phyloP scores from a whole-genome alignment of 2,113 vertebrate species.

The Limanda limanda region DNA sequence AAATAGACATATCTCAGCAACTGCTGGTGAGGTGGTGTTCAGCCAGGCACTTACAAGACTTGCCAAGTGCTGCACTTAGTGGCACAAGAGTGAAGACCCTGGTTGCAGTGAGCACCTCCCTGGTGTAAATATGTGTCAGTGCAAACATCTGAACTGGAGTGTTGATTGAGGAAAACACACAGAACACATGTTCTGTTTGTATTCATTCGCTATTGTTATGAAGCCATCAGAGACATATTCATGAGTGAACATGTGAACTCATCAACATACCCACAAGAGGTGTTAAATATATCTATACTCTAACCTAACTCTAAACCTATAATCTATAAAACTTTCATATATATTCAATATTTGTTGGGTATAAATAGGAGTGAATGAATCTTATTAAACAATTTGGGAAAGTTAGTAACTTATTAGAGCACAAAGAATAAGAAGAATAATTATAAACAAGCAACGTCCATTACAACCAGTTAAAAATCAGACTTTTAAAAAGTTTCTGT shows the following conservation, averaged over 20 bases:
- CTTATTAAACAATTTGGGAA: too few relatives aligned
- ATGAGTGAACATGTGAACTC: conserved; percentile 1
- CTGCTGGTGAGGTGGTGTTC: conserved; percentile 40
- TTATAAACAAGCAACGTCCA: too few relatives aligned
- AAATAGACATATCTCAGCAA: conserved; percentile 41
- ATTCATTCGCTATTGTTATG: conserved; percentile 30
- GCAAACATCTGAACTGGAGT: background rate
- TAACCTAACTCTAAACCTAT: too few relatives aligned
- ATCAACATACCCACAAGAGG: too few relatives aligned
- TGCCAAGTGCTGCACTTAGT: conserved; percentile 43
- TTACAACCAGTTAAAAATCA: too few relatives aligned
- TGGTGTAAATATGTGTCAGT: conserved; percentile 22
- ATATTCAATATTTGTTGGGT: too few relatives aligned
- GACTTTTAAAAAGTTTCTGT: too few relatives aligned
- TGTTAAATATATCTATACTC: too few relatives aligned
- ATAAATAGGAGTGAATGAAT: too few relatives aligned
- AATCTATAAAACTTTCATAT: too few relatives aligned
- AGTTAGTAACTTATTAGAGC: too few relatives aligned
- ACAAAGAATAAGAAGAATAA: too few relatives aligned
- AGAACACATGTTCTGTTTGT: background rate
- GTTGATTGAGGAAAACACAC: conserved; percentile 28
- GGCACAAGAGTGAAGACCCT: conserved; percentile 17
- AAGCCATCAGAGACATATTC: conserved; percentile 12
- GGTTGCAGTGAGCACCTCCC: conserved; percentile 7
- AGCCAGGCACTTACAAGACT: conserved; percentile 36